Percentiles rank a stretch among this genome's conserved stretches.
Conservation (phyloP, 64 coral and sea anemone genomes). For the Acropora yongei region DNA sequence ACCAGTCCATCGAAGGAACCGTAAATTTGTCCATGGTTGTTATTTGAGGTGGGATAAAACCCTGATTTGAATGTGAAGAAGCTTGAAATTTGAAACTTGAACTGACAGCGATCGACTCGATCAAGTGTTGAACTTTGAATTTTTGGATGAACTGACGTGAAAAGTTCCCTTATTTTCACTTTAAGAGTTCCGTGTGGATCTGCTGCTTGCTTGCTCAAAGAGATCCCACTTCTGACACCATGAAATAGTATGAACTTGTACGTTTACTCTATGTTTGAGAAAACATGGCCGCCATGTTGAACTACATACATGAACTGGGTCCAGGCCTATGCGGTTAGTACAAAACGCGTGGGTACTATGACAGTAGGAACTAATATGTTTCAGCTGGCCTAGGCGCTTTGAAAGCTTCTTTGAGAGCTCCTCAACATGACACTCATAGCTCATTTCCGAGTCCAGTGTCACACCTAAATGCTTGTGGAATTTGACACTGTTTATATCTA, state of each 20-base stretch:
- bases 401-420: constrained; percentile 16
- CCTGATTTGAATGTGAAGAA: neutral
- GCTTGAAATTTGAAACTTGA: neutral
- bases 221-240: too few relatives aligned
- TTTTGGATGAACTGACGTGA: neutral
- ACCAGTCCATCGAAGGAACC: neutral
- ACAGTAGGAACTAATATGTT: neutral
- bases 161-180: neutral
- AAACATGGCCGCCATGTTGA: neutral
- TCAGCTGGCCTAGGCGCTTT: constrained; percentile 5
- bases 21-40: constrained; percentile 7
- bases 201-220: neutral
- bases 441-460: too few relatives aligned
- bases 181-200: neutral
- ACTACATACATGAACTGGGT: neutral
- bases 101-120: too few relatives aligned
- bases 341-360: too few relatives aligned
- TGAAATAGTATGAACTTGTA: neutral
- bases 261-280: neutral
- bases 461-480: too few relatives aligned
- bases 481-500: too few relatives aligned
- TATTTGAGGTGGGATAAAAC: neutral
- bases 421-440: constrained; percentile 13
- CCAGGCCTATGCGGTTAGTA: neutral
- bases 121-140: neutral